A percentile compares a stretch with the other conserved stretches of the same genome.
Conservation (phyloP, 2,113 vertebrate species). For the Passerina amoena region DNA sequence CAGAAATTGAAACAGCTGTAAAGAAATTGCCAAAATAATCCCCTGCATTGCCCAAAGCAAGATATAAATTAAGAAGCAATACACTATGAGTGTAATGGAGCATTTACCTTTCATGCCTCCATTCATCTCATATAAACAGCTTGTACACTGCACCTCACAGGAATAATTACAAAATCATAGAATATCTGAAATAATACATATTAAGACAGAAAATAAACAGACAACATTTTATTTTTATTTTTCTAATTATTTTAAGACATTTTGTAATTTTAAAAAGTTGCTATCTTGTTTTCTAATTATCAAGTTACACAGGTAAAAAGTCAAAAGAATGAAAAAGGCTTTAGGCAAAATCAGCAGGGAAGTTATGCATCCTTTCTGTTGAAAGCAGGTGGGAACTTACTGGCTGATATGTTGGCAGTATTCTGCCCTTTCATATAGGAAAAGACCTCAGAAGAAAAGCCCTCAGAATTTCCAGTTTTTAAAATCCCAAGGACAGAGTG, state of each 20-base stretch:
- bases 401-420: constrained; percentile 44
- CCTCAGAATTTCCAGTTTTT: background rate
- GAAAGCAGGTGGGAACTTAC: constrained; percentile 37
- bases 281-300: constrained; percentile 44
- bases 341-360: constrained; percentile 36
- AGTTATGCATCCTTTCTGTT: background rate
- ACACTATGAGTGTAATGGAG: constrained; percentile 69
- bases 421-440: background rate
- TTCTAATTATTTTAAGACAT: background rate
- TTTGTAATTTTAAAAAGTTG: background rate
- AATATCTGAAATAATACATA: constrained; percentile 32
- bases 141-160: constrained; percentile 33
- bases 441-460: background rate
- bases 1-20: constrained; percentile 54
- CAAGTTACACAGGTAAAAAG: background rate
- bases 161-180: constrained; percentile 62
- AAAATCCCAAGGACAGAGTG: background rate
- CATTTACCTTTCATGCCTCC: constrained; percentile 63
- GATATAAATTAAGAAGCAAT: constrained; percentile 76
- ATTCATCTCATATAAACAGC: constrained; percentile 74
- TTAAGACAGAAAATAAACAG: constrained; percentile 4
- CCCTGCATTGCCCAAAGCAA: constrained; percentile 63
- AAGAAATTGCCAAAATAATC: constrained; percentile 66
- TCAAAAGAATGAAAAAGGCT: constrained; percentile 41
- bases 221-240: background rate